These are phyloP conservation scores for Rhabdophis nuchalis DNA, from an alignment of 2,797 vertebrate genomes.

Conservation along the genomic window DNA sequence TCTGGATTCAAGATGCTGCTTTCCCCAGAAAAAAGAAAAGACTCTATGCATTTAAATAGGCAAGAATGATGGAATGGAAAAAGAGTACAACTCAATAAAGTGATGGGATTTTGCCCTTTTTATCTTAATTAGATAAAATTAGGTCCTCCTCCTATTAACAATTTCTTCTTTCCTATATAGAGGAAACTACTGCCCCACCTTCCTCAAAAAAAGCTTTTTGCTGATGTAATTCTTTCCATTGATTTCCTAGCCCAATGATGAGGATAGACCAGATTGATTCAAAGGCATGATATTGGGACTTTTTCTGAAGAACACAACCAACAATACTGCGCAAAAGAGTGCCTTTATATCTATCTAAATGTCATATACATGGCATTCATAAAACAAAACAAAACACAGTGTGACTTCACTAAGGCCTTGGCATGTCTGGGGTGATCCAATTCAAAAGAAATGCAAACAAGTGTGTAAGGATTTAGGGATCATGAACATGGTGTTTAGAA, in stretches of 20 bases:
- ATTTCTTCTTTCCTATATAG: neutral
- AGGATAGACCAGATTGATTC: neutral
- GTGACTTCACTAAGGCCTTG: neutral
- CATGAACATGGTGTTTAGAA: neutral
- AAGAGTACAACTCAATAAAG: neutral
- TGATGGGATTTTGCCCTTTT: neutral
- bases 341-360: neutral
- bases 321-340: neutral
- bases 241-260: neutral
- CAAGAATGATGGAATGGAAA: neutral
- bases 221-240: neutral
- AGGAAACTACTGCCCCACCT: neutral
- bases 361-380: neutral
- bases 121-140: neutral
- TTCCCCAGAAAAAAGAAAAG: constrained; percentile 40
- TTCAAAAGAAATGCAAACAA: neutral
- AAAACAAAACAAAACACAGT: neutral
- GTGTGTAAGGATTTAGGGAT: neutral
- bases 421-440: neutral
- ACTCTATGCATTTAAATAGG: constrained; percentile 61
- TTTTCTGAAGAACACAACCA: neutral
- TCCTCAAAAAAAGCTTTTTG: neutral
- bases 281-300: neutral
- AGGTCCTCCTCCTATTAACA: neutral
- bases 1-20: constrained; percentile 61